Evolutionary conservation across 2,797 vertebrate genomes (phyloP).

Genomic region (Lagocephalus sceleratus): DNA sequence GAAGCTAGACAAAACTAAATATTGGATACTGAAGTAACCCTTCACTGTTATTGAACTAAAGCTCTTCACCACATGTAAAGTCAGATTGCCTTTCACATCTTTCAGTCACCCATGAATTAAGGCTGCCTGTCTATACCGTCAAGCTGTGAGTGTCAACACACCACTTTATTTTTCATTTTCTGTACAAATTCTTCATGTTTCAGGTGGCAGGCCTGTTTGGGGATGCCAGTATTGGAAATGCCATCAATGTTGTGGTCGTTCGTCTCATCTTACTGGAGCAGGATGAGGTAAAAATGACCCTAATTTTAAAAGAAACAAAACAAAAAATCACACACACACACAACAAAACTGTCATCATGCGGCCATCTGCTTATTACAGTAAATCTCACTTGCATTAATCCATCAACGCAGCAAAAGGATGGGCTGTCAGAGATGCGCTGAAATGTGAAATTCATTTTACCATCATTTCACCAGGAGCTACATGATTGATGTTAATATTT

Average conservation of each 20-base stretch:
- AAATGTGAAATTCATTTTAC: not conserved
- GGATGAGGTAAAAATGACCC: constrained; percentile 81
- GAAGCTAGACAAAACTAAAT: no score
- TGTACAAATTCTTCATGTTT: not conserved
- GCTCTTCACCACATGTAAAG: no score
- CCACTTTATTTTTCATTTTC: not conserved
- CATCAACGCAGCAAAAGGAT: no score
- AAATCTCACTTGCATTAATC: no score
- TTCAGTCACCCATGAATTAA: no score
- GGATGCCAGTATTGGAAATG: constrained; percentile 94
- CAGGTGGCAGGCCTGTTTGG: constrained; percentile 93
- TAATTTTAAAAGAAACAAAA: not conserved
- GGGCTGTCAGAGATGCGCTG: not conserved
- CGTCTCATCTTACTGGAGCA: constrained; percentile 89
- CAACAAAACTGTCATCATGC: not conserved
- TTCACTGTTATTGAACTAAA: no score
- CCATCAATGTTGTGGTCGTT: constrained; percentile 91
- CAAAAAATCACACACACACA: not conserved
- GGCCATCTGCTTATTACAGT: not conserved
- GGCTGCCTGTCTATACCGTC: no score
- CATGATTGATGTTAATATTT: no score
- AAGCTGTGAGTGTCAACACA: no score
- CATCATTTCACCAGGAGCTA: not conserved
- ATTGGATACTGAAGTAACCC: no score
- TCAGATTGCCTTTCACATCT: no score